These are phyloP conservation scores for Poliocrania exsul DNA, from an alignment of 2,797 vertebrate genomes.

Conservation along the genomic window DNA sequence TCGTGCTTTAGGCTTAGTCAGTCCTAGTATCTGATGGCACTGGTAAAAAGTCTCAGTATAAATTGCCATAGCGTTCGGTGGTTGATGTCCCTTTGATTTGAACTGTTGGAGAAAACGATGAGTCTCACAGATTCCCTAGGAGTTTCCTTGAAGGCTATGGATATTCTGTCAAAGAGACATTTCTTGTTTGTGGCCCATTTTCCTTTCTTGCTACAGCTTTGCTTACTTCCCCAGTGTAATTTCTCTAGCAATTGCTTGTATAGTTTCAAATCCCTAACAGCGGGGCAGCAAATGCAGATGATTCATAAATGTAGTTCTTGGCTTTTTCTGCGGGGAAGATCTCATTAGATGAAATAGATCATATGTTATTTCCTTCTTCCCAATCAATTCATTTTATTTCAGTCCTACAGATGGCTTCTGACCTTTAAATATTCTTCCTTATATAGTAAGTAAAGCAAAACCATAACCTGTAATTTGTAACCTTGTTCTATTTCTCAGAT, in stretches of 20 bases:
- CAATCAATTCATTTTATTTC: constrained; percentile 55
- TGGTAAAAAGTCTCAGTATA: background rate
- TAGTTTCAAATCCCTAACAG: constrained; percentile 2
- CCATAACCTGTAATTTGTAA: constrained; percentile 43
- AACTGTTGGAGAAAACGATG: background rate
- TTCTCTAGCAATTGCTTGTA: background rate
- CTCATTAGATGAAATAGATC: constrained; percentile 50
- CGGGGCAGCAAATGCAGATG: constrained; percentile 26
- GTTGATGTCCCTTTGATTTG: background rate
- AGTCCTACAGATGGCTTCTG: constrained; percentile 21
- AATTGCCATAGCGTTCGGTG: background rate
- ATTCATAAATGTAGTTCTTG: constrained; percentile 40
- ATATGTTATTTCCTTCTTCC: constrained; percentile 27
- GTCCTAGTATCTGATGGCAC: background rate
- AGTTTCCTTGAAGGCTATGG: background rate
- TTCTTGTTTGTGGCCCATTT: constrained; percentile 1
- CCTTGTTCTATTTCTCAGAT: background rate
- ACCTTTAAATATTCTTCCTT: constrained; percentile 42
- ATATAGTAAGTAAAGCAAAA: constrained; percentile 18
- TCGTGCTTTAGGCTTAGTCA: background rate
- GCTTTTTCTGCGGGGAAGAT: background rate
- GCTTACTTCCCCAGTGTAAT: background rate
- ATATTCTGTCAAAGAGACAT: background rate
- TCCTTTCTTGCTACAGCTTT: constrained; percentile 1
- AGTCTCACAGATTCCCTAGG: background rate